Evolutionary conservation across 2,797 vertebrate genomes (phyloP).

Genomic region (Bradypus variegatus): DNA sequence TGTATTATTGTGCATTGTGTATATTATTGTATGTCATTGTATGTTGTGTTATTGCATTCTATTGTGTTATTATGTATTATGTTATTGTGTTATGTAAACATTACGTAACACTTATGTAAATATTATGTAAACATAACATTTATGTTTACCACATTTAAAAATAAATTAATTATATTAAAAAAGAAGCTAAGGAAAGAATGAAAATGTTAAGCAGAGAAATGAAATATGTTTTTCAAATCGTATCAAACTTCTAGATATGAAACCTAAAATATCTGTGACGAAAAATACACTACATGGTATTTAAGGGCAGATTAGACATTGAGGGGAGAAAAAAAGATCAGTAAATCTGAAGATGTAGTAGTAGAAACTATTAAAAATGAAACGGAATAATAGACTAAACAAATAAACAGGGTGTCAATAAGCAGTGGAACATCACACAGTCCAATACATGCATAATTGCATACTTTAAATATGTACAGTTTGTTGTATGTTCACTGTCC

Average conservation of each 20-base stretch:
- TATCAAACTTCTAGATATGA: background rate
- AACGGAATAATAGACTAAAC: background rate
- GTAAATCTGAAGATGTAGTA: background rate
- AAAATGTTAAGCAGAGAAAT: background rate
- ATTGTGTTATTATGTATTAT: too few species aligned
- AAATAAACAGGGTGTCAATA: background rate
- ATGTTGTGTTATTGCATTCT: too few species aligned
- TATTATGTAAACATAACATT: too few species aligned
- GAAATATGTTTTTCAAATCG: background rate
- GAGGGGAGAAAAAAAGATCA: background rate
- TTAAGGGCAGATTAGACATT: background rate
- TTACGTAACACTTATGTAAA: too few species aligned
- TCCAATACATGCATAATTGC: background rate
- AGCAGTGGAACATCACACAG: background rate
- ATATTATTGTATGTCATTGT: too few species aligned
- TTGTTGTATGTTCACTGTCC: background rate
- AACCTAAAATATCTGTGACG: background rate
- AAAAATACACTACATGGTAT: background rate
- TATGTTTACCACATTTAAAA: background rate
- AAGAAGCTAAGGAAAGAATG: background rate
- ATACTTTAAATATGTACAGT: background rate
- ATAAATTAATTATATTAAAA: background rate
- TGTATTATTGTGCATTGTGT: too few species aligned
- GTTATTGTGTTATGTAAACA: background rate
- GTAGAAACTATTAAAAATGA: background rate